A percentile compares a stretch with the other conserved stretches of the same genome.
phyloP scores from a whole-genome alignment of 2,888 invertebrate species.

The Aporophyla nigra region DNA sequence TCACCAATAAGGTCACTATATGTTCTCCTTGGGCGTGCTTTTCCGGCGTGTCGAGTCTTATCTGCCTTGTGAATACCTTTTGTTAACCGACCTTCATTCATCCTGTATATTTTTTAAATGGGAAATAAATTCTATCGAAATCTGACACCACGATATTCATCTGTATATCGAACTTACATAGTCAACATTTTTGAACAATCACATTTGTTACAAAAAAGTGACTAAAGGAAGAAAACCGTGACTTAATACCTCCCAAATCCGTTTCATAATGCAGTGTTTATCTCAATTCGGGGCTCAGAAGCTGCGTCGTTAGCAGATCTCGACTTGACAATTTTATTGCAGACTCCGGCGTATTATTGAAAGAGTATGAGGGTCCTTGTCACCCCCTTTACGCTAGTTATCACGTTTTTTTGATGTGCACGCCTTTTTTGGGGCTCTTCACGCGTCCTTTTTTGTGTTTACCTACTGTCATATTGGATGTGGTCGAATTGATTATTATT shows the following conservation, averaged over 20 bases:
- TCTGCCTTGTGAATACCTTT: no score
- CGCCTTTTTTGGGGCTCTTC: slow-evolving; percentile 79
- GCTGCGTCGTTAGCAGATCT: slow-evolving; percentile 88
- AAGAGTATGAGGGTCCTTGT: slow-evolving; percentile 74
- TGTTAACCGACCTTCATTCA: no score
- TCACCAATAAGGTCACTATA: no score
- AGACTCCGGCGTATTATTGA: slow-evolving; percentile 82
- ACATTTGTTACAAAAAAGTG: slow-evolving; percentile 1
- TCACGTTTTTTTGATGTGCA: slow-evolving; percentile 86
- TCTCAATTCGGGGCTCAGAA: slow-evolving; percentile 70
- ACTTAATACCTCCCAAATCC: slow-evolving; percentile 59
- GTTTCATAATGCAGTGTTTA: slow-evolving; percentile 62
- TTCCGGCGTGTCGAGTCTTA: no score
- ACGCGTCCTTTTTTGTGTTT: slow-evolving; percentile 73
- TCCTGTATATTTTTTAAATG: no score
- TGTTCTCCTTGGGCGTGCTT: no score
- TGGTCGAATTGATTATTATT: slow-evolving; percentile 40
- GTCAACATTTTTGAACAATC: not conserved
- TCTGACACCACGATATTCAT: not conserved
- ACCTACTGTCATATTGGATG: slow-evolving; percentile 61
- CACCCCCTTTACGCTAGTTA: slow-evolving; percentile 87
- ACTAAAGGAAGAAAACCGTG: not conserved
- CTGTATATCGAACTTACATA: not conserved
- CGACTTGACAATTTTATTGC: slow-evolving; percentile 86
- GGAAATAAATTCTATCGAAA: not conserved